These are phyloP conservation scores for Sepiola atlantica DNA, from an alignment of 2,888 invertebrate genomes.

Conservation along the genomic window DNA sequence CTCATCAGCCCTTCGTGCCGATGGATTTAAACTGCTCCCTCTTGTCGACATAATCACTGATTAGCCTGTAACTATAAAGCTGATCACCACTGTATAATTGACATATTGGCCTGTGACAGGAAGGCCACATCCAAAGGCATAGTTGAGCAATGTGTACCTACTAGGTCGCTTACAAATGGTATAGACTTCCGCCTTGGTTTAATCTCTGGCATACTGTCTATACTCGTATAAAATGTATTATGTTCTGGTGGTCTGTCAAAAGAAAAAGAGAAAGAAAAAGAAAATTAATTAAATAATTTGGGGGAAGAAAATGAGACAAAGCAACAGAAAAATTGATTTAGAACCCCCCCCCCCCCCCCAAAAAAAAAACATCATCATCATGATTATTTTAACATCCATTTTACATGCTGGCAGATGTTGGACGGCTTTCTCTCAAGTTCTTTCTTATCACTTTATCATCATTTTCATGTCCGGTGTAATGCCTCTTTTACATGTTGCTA, in stretches of 20 bases:
- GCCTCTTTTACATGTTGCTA: no score
- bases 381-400: no score
- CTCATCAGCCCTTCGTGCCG: not conserved
- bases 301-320: no score
- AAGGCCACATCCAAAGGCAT: conserved; percentile 20
- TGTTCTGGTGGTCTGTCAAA: conserved; percentile 85
- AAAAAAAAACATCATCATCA: no score
- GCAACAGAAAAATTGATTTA: not conserved
- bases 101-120: not conserved
- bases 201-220: conserved; percentile 99
- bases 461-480: no score
- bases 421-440: no score
- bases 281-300: not conserved
- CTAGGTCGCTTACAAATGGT: conserved; percentile 98
- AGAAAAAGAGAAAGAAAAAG: not conserved
- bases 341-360: no score
- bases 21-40: not conserved
- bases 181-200: conserved; percentile 96
- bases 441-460: no score
- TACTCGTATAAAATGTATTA: conserved; percentile 99
- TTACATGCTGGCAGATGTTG: no score
- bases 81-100: conserved; percentile 21
- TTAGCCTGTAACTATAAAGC: not conserved
- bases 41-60: not conserved
- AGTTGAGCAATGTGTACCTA: conserved; percentile 79